Conservation (phyloP, 2,797 vertebrate species). For the Linurgus olivaceus region DNA sequence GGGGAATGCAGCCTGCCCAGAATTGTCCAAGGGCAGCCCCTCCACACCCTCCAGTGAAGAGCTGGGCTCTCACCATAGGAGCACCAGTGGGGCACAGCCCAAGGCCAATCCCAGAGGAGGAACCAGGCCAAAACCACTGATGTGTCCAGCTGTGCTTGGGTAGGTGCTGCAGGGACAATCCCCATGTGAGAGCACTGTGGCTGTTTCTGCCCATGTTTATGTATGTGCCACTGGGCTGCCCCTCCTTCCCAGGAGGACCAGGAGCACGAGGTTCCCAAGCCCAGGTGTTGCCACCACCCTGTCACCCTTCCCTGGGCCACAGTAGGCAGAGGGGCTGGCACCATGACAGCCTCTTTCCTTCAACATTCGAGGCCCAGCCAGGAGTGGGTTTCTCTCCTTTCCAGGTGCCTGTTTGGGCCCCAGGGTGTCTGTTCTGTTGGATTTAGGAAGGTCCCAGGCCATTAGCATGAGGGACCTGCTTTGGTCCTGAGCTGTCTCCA, state of each 20-base stretch:
- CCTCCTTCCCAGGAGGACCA: neutral
- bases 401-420: neutral
- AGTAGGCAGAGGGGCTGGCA: neutral
- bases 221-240: neutral
- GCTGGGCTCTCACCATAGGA: neutral
- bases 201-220: neutral
- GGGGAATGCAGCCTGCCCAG: neutral
- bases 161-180: neutral
- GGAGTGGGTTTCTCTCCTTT: neutral
- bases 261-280: neutral
- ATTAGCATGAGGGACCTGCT: neutral
- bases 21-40: neutral
- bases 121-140: neutral
- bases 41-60: neutral
- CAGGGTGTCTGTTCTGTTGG: neutral
- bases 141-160: neutral
- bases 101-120: neutral
- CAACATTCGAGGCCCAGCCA: neutral
- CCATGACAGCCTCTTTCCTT: neutral
- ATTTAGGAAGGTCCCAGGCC: neutral
- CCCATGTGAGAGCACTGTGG: accelerated
- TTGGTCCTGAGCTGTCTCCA: neutral
- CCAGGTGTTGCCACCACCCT: neutral
- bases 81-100: neutral
- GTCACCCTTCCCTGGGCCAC: neutral